Conservation (phyloP, 2,797 vertebrate genomes). For the Agapornis canus region DNA sequence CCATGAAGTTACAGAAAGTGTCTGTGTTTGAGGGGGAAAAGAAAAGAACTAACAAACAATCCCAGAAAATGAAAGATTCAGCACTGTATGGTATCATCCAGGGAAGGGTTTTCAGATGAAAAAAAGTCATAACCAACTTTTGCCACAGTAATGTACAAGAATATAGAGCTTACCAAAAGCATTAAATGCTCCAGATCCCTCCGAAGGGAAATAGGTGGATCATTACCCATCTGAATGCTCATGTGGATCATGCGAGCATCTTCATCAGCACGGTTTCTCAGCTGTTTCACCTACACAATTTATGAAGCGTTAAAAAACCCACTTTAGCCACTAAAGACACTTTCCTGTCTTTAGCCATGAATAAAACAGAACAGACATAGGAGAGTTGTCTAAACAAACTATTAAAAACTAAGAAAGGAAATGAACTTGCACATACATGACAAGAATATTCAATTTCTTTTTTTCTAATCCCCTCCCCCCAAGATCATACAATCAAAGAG, state of each 20-base stretch:
- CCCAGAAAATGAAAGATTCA: not conserved
- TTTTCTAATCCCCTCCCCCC: not conserved
- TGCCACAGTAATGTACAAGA: not conserved
- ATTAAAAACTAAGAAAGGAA: not conserved
- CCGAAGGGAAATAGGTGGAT: slow-evolving; percentile 88
- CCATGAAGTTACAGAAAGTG: not conserved
- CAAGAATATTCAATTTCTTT: not conserved
- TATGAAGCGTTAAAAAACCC: not conserved
- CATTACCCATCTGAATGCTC: slow-evolving; percentile 95
- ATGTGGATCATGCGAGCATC: slow-evolving; percentile 96
- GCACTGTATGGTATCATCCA: not conserved
- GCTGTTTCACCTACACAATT: slow-evolving; percentile 89
- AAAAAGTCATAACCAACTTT: not conserved
- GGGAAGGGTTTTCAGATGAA: not conserved
- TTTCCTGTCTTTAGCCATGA: not conserved
- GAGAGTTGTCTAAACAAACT: not conserved
- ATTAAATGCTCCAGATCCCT: slow-evolving; percentile 95
- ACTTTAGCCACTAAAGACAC: too few relatives aligned
- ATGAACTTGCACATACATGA: not conserved
- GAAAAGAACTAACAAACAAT: not conserved
- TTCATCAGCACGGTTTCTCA: slow-evolving; percentile 95
- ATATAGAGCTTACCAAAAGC: slow-evolving; percentile 84
- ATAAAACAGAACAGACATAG: not conserved
- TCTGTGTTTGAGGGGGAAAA: not conserved
- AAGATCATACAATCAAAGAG: not conserved